Evolutionary conservation across 2,888 invertebrate species (phyloP), one percentile per base, ranked within the genome.

Genomic region (Malthinus seriepunctatus): DNA sequence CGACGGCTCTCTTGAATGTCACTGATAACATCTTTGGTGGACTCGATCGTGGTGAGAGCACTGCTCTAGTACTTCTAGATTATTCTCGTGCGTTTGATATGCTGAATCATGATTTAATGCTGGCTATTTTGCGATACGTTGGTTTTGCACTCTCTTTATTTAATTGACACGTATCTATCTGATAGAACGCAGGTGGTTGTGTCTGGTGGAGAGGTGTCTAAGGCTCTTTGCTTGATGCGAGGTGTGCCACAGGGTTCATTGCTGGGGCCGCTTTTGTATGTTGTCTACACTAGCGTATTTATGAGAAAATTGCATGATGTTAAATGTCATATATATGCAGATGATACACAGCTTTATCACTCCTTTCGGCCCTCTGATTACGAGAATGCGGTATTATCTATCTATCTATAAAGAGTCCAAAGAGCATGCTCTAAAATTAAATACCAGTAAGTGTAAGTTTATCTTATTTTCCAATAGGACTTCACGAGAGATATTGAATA

Each of bases 41-140:
- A 7, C 1, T 5, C 3, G 51, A 66, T 35, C 35, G 65, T 1
- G 42, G 69, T 0, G 47, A 71, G 0, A 65, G 70, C 5, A 52
- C 48, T 0, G 6, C 15, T 0, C 71, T 73, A 42, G 38, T 54
- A 7, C 31, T 54, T 14, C 33, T 54, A 7, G 48, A 54, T 38
- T 54, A 31, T 31, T 31, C 35, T 11, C 48, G 48, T 10, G 39
- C 55, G 0, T 55, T 55, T 33, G 55, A 55, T 31, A 44, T 9
- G 1, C 12, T 55, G 7, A 31, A 49, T 32, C 55, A 50, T 35
- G 6, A 12, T n/a, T 4, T 45, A 32, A 1, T 56, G 7, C 10
- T 46, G 9, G 14, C 39, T 9, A 52, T 52, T 37, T 23, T 52
- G 6, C 11, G 46, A 8, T 46, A 37, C 8, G 12, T 37, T n/a